Evolutionary conservation across 2,113 vertebrate genomes (phyloP), one percentile per base, ranked within the genome.

Genomic region (Chlamydotis undulata): DNA sequence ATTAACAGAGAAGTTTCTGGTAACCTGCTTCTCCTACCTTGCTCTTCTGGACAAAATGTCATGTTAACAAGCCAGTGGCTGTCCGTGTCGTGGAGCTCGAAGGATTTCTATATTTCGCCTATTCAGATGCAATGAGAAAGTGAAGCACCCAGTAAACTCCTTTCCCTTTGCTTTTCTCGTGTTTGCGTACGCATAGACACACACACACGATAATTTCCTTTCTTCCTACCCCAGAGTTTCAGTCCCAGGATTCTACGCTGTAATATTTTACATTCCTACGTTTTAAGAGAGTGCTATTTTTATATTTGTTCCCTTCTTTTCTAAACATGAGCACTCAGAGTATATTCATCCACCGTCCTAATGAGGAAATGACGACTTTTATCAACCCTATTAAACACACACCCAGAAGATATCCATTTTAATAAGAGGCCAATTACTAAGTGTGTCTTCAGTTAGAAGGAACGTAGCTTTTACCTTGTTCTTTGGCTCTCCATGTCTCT

Each of bases 351-450:
- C 95, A 87, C 88, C 96, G 91, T 96, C 95, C 90, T 98, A 98
- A 98, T 98, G 98, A 98, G 98, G 97, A 98, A 98, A 98, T 98
- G 97, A 98, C 82, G 95, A 98, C 97, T 98, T 98, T 98, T 98
- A 98, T 98, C 97, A 98, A 96, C 98, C 98, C 98, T 98, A 98
- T 98, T 98, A 98, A 98, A 98, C 97, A 98, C 96, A 98, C 96
- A 98, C 97, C 96, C 97, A 98, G 98, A 98, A 98, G 97, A 98
- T 98, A 98, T 93, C 97, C 97, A 98, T 98, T 98, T 98, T 98
- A 98, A 98, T 98, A 98, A 98, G 98, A 98, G 97, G 97, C 98
- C 98, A 98, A 98, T 98, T 98, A 98, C 98, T 96, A 98, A 98
- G 98, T 98, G 98, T 98, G 98, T 98, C 98, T 98, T 98, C 98